Base-by-base conservation (phyloP, 2,888 invertebrate genomes). In the Heteromyza rotundicornis region DNA sequence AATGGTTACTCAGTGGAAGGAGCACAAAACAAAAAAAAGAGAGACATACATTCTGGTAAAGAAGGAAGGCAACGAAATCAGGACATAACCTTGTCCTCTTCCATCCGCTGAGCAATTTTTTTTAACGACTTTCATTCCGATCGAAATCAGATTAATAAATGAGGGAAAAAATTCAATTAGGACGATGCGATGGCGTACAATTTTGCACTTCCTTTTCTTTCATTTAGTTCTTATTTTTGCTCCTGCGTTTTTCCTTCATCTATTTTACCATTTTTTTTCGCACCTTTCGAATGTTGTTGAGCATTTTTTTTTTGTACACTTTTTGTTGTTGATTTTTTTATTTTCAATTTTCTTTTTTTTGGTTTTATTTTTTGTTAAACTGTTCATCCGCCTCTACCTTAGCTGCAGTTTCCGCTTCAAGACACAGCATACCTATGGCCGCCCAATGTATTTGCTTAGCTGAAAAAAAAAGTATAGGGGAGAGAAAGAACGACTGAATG, bases 71-170 rank as follows among this genome's bases (percentile, higher is more conserved):
- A n/a, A n/a, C n/a, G n/a, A n/a, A n/a, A n/a, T n/a, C n/a, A n/a
- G n/a, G n/a, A n/a, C n/a, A n/a, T n/a, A n/a, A n/a, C n/a, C n/a
- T n/a, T n/a, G n/a, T n/a, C n/a, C n/a, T n/a, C n/a, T n/a, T n/a
- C n/a, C n/a, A n/a, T n/a, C n/a, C n/a, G n/a, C n/a, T n/a, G n/a
- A n/a, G 40, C 14, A 3, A 7, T n/a, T 3, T 40, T 40, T n/a
- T 40, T 40, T 40, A 40, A 40, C 40, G 40, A 40, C 40, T 40
- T 40, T 40, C 40, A 40, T 40, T 40, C 14, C 40, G 40, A 19
- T 47, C 20, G 20, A 47, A 47, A 47, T 47, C 47, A 47, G 47
- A 19, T 47, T 47, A 47, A 47, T 47, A 47, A 47, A 47, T 47
- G 47, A 17, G 20, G 19, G 17, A 47, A 47, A 40, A 47, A 47